phyloP scores from a whole-genome alignment of 2,888 invertebrate species.

The Ichneumoninae sp. region DNA sequence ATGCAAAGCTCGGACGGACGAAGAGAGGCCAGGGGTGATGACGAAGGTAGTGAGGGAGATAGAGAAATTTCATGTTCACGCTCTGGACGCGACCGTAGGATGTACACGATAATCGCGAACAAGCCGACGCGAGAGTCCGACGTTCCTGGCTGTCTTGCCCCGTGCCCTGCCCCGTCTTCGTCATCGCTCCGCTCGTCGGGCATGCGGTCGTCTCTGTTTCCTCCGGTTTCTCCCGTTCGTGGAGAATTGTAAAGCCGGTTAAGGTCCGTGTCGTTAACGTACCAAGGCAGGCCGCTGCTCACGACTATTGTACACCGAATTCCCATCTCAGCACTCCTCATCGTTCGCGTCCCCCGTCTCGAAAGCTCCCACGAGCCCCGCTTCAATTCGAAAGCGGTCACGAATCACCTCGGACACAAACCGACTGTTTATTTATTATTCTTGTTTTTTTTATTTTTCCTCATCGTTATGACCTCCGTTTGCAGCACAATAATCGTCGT shows the following conservation, averaged over 20 bases:
- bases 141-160: slow-evolving; percentile 32
- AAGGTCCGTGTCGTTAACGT: slow-evolving; percentile 55
- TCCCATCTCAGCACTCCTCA: slow-evolving; percentile 15
- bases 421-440: too few relatives aligned
- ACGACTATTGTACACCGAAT: slow-evolving; percentile 35
- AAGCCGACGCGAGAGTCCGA: slow-evolving; percentile 58
- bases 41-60: slow-evolving; percentile 24
- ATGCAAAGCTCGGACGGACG: slow-evolving; percentile 50
- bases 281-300: slow-evolving; percentile 27
- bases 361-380: slow-evolving; percentile 2
- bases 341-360: background rate
- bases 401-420: background rate
- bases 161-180: slow-evolving; percentile 3
- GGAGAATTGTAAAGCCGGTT: slow-evolving; percentile 52
- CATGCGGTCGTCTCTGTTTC: slow-evolving; percentile 29
- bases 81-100: slow-evolving; percentile 47
- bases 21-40: background rate
- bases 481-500: too few relatives aligned
- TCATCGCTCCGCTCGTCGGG: slow-evolving; percentile 28
- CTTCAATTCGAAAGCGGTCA: slow-evolving; percentile 17
- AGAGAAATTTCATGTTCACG: slow-evolving; percentile 45
- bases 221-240: slow-evolving; percentile 41
- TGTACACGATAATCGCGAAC: slow-evolving; percentile 62
- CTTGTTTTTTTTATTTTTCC: too few relatives aligned
- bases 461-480: too few relatives aligned